A percentile compares a stretch with the other conserved stretches of the same genome.
These are phyloP conservation scores for Thecophora atra DNA, from an alignment of 2,888 invertebrate genomes.

Conservation along the genomic window DNA sequence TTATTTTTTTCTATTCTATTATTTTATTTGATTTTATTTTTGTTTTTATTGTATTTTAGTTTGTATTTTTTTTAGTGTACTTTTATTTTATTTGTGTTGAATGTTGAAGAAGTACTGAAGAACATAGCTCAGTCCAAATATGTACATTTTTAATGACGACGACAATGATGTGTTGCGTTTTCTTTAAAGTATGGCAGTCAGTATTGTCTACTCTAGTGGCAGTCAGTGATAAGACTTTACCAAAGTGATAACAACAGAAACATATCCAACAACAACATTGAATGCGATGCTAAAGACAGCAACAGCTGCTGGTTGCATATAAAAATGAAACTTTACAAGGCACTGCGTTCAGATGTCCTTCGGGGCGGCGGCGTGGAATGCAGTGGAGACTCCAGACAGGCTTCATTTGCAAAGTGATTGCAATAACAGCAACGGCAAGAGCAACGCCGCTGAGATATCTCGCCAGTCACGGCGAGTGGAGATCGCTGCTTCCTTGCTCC, in stretches of 20 bases:
- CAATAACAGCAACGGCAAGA: not conserved
- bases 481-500: constrained; percentile 5
- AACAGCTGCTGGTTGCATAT: not conserved
- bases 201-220: constrained; percentile 4
- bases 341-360: not conserved
- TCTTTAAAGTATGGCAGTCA: not conserved
- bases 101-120: no score
- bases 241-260: not conserved
- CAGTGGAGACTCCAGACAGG: not conserved
- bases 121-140: not conserved
- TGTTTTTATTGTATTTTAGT: no score
- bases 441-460: constrained; percentile 13
- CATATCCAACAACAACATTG: constrained; percentile 4
- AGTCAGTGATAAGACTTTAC: not conserved
- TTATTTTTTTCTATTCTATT: no score
- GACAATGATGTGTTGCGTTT: constrained; percentile 2
- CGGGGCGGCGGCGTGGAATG: not conserved
- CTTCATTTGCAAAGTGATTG: constrained; percentile 31
- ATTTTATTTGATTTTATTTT: no score
- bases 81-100: not conserved
- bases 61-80: not conserved
- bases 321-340: not conserved
- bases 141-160: not conserved
- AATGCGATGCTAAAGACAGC: not conserved
- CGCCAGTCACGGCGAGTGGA: constrained; percentile 22